Conservation (phyloP, 2,888 invertebrate genomes). For the Acronicta alni region DNA sequence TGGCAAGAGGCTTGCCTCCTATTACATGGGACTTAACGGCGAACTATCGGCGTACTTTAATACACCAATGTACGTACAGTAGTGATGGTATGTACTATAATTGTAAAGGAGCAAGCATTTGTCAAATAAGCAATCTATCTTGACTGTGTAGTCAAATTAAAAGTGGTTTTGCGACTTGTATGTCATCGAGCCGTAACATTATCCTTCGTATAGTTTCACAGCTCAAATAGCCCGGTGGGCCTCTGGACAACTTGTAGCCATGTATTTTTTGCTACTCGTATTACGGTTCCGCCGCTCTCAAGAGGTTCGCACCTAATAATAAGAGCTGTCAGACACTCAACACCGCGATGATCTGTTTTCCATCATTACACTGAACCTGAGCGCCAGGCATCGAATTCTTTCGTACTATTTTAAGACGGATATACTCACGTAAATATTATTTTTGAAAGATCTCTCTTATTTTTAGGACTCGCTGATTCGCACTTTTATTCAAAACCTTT, state of each 20-base stretch:
- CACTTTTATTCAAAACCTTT: slow-evolving; percentile 11
- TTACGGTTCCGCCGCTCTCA: slow-evolving; percentile 51
- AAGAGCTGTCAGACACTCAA: slow-evolving; percentile 70
- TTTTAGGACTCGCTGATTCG: slow-evolving; percentile 23
- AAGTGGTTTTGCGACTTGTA: slow-evolving; percentile 27
- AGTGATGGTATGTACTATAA: no score
- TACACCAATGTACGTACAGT: no score
- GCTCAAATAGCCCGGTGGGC: slow-evolving; percentile 42
- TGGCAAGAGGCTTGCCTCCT: no score
- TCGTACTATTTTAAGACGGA: slow-evolving; percentile 64
- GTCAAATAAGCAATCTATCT: background rate
- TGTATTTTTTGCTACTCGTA: slow-evolving; percentile 53
- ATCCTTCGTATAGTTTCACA: slow-evolving; percentile 37
- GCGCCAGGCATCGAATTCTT: slow-evolving; percentile 64
- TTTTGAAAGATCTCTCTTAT: slow-evolving; percentile 30
- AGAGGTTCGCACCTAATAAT: slow-evolving; percentile 69
- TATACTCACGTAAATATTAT: slow-evolving; percentile 49
- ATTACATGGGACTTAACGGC: no score
- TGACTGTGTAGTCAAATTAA: slow-evolving; percentile 26
- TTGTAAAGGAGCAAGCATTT: no score
- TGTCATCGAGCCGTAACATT: slow-evolving; percentile 33
- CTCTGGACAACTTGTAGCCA: slow-evolving; percentile 40
- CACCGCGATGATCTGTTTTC: slow-evolving; percentile 74
- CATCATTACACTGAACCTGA: slow-evolving; percentile 63
- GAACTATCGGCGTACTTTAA: no score